Evolutionary conservation across 2,888 invertebrate genomes (phyloP).

Genomic region (Carterocephalus palaemon): DNA sequence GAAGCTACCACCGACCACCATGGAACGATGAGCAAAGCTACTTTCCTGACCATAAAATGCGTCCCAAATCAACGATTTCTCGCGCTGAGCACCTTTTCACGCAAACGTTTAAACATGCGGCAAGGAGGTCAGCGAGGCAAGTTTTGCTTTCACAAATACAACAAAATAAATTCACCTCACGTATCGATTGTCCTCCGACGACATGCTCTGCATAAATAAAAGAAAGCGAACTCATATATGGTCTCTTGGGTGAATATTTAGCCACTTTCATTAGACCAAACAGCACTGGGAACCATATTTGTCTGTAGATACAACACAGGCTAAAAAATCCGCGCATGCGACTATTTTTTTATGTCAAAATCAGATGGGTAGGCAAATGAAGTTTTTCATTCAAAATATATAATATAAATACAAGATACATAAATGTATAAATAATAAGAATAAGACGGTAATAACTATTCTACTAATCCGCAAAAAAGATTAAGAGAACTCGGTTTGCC

Average conservation of each 20-base stretch:
- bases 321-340: too few species aligned
- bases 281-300: too few species aligned
- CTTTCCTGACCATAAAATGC: slow-evolving; percentile 33
- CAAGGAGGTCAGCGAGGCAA: slow-evolving; percentile 73
- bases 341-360: too few species aligned
- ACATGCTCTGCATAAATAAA: slow-evolving; percentile 72
- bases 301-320: too few species aligned
- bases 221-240: slow-evolving; percentile 73
- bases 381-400: too few species aligned
- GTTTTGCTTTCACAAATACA: slow-evolving; percentile 78
- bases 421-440: too few species aligned
- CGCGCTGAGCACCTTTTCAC: slow-evolving; percentile 65
- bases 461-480: too few species aligned
- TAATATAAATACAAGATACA: too few species aligned
- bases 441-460: too few species aligned
- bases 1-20: background rate
- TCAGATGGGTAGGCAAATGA: too few species aligned
- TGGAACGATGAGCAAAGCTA: slow-evolving; percentile 1
- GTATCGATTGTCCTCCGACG: slow-evolving; percentile 76
- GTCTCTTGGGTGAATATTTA: slow-evolving; percentile 45
- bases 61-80: slow-evolving; percentile 69
- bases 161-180: slow-evolving; percentile 79
- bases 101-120: slow-evolving; percentile 62
- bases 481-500: too few species aligned
- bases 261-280: slow-evolving; percentile 55